Percentiles rank a stretch among this genome's conserved stretches.
Conservation (phyloP, 2,113 vertebrate genomes). For the Bombycilla garrulus region DNA sequence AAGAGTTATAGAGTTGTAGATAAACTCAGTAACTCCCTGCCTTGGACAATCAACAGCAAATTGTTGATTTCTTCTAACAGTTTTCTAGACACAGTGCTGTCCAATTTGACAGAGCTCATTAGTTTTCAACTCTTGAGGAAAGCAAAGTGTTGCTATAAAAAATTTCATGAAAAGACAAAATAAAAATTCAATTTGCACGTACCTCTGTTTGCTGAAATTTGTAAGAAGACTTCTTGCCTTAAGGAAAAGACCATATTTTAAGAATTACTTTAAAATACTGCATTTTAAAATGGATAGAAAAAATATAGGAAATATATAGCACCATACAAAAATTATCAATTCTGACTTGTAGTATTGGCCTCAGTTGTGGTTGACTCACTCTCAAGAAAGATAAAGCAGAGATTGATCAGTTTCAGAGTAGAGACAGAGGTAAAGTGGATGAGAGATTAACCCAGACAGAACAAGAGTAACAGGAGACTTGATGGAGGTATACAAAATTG, state of each 20-base stretch:
- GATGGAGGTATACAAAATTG: conserved; percentile 24
- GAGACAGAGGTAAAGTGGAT: neutral
- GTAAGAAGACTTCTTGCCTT: neutral
- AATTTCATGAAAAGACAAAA: neutral
- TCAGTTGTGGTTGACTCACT: neutral
- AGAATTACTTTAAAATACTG: neutral
- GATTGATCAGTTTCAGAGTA: conserved; percentile 22
- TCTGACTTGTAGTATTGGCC: neutral
- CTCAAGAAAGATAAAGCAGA: conserved; percentile 35
- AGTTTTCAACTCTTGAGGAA: conserved; percentile 28
- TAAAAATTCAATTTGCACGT: conserved; percentile 4
- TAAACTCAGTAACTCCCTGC: conserved; percentile 60
- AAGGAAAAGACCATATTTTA: neutral
- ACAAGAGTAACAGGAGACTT: conserved; percentile 13
- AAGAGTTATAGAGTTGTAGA: neutral
- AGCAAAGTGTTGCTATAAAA: conserved; percentile 1
- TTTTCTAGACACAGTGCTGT: conserved; percentile 5
- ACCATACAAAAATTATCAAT: conserved; percentile 16
- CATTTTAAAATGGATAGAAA: conserved; percentile 6
- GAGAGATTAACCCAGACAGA: conserved; percentile 40
- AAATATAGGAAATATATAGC: neutral
- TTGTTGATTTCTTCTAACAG: neutral
- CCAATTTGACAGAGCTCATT: conserved; percentile 34
- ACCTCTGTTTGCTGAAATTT: neutral
- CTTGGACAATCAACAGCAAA: conserved; percentile 51